A percentile compares a stretch with the other conserved stretches of the same genome.
Conservation (phyloP, 64 coral and sea anemone genomes). For the Pocillopora damicornis region DNA sequence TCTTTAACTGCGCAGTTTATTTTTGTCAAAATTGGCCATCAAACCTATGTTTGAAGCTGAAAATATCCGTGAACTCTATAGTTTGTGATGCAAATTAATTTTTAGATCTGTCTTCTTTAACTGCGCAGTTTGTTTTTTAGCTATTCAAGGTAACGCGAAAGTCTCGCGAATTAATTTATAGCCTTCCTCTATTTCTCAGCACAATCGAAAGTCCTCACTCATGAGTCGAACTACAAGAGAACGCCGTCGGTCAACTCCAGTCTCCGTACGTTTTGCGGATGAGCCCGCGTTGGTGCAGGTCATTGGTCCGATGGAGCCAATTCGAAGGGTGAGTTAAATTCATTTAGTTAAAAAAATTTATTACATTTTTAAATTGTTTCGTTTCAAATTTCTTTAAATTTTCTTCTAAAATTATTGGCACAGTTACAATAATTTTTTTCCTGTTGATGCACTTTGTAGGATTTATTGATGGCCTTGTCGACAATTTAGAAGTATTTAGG, state of each 20-base stretch:
- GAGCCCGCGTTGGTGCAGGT: conserved; percentile 82
- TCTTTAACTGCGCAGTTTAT: background rate
- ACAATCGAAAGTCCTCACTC: conserved; percentile 80
- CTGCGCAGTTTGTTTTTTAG: background rate
- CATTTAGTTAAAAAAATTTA: background rate
- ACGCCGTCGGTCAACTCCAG: conserved; percentile 75
- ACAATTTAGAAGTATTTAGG: too few species aligned
- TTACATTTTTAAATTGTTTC: background rate
- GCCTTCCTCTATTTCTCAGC: conserved; percentile 17
- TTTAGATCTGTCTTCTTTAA: background rate
- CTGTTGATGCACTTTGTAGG: too few species aligned
- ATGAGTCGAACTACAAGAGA: conserved; percentile 95
- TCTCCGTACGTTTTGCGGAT: conserved; percentile 91
- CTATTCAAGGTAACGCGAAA: background rate
- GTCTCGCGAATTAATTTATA: background rate
- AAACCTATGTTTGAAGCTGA: too few species aligned
- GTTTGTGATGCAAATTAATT: too few species aligned
- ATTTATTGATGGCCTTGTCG: too few species aligned
- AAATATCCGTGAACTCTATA: too few species aligned
- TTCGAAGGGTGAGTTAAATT: conserved; percentile 67
- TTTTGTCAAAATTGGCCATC: too few species aligned
- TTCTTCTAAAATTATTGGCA: too few species aligned
- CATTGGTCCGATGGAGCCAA: conserved; percentile 80
- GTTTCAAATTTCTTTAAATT: too few species aligned
- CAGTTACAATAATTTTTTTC: too few species aligned